Conservation (phyloP, 1,140 invertebrate species). For the Mesaphorura yosii region DNA sequence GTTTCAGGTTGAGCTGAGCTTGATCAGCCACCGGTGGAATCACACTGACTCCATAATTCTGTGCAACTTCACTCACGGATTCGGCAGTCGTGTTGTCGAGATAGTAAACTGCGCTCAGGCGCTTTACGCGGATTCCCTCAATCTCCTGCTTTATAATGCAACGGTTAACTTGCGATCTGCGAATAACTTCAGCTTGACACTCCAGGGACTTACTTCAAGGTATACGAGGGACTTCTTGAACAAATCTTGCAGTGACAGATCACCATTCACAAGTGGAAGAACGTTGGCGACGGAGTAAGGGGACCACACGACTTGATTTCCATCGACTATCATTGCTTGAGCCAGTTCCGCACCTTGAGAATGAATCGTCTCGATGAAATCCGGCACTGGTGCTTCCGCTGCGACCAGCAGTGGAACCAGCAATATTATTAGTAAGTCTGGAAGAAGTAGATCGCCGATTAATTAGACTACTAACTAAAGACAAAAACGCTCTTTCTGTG, state of each 20-base stretch:
- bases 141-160: background rate
- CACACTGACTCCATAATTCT: conserved; percentile 1
- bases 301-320: conserved; percentile 26
- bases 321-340: conserved; percentile 16
- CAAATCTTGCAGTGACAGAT: conserved; percentile 8
- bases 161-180: background rate
- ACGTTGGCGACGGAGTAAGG: conserved; percentile 29
- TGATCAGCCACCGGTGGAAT: background rate
- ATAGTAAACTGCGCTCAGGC: background rate
- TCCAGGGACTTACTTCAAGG: conserved; percentile 7
- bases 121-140: background rate
- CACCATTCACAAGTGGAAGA: conserved; percentile 15
- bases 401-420: background rate
- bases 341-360: conserved; percentile 7
- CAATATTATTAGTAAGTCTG: background rate
- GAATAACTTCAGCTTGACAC: background rate
- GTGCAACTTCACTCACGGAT: background rate
- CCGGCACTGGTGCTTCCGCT: background rate
- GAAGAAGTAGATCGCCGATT: no score
- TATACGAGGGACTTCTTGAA: conserved; percentile 10
- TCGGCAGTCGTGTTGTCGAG: conserved; percentile 1
- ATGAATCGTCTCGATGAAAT: conserved; percentile 10
- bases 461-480: background rate
- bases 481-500: background rate
- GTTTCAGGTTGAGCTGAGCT: background rate